These are phyloP conservation scores for Brotula barbata DNA, from an alignment of 2,797 vertebrate genomes.

Conservation along the genomic window DNA sequence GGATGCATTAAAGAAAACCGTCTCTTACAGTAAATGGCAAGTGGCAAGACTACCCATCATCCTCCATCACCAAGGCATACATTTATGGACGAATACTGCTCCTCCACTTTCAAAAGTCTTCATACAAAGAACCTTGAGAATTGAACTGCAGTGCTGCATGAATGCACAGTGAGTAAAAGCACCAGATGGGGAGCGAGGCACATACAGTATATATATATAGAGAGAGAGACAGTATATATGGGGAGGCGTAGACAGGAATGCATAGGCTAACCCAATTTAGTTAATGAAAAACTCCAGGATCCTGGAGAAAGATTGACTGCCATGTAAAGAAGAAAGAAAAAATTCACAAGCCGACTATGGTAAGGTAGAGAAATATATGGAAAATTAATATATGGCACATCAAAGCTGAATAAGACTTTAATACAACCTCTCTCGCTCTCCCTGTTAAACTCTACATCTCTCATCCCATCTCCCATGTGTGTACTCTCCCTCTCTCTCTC, in stretches of 20 bases:
- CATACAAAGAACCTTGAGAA: too few species aligned
- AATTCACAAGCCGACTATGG: too few species aligned
- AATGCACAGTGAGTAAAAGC: too few species aligned
- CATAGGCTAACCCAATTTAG: neutral
- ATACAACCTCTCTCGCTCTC: constrained; percentile 7
- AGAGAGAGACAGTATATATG: too few species aligned
- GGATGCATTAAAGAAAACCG: neutral
- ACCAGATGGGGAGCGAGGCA: too few species aligned
- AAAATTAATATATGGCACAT: constrained; percentile 30
- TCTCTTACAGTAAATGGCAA: constrained; percentile 10
- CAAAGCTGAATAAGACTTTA: constrained; percentile 17
- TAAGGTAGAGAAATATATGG: constrained; percentile 34
- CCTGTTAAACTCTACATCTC: neutral
- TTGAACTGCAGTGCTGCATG: too few species aligned
- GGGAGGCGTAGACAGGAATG: too few species aligned
- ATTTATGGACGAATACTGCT: constrained; percentile 13
- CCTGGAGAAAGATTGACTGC: neutral
- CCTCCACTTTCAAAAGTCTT: constrained; percentile 3
- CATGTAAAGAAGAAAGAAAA: constrained; percentile 4
- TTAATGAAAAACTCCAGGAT: neutral
- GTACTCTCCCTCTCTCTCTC: too few species aligned
- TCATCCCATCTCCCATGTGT: too few species aligned
- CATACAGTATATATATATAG: too few species aligned
- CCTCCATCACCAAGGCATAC: constrained; percentile 13
- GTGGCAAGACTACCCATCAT: neutral